These are phyloP conservation scores for Enteromius treurensis DNA, from an alignment of 2,797 vertebrate genomes.

Conservation along the genomic window DNA sequence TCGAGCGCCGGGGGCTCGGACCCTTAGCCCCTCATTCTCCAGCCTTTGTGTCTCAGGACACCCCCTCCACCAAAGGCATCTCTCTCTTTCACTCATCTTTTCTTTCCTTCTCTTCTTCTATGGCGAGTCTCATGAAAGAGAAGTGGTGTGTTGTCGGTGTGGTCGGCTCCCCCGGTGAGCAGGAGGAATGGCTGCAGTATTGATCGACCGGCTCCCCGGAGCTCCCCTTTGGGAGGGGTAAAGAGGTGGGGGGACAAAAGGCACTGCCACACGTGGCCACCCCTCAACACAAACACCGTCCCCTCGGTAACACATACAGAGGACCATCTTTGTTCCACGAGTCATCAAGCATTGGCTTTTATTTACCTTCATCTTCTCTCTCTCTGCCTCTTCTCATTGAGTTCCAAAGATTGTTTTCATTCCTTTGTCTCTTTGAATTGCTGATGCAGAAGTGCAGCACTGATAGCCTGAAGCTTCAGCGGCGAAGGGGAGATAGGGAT, in stretches of 20 bases:
- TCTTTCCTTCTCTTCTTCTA: slow-evolving; percentile 52
- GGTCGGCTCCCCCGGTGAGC: slow-evolving; percentile 51
- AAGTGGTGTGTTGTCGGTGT: slow-evolving; percentile 58
- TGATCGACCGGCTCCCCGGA: slow-evolving; percentile 68
- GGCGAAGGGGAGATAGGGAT: slow-evolving; percentile 44
- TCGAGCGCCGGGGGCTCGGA: slow-evolving; percentile 45
- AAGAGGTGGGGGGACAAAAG: slow-evolving; percentile 67
- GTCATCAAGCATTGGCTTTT: slow-evolving; percentile 57
- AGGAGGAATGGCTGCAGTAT: slow-evolving; percentile 65
- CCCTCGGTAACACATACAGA: slow-evolving; percentile 45
- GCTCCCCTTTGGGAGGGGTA: slow-evolving; percentile 64
- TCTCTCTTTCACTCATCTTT: slow-evolving; percentile 62
- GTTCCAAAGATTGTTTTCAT: slow-evolving; percentile 62
- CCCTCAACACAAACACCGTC: slow-evolving; percentile 61
- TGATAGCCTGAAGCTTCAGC: slow-evolving; percentile 61
- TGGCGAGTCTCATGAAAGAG: slow-evolving; percentile 73
- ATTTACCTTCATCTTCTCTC: slow-evolving; percentile 53
- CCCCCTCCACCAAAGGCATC: slow-evolving; percentile 55
- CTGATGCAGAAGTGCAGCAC: slow-evolving; percentile 67
- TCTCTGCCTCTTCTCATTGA: slow-evolving; percentile 48
- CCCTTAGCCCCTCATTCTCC: slow-evolving; percentile 44
- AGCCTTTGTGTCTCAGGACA: slow-evolving; percentile 51
- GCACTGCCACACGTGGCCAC: slow-evolving; percentile 66
- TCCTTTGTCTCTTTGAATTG: slow-evolving; percentile 59
- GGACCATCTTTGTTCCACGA: slow-evolving; percentile 53